Evolutionary conservation across 2,888 invertebrate species (phyloP).

Genomic region (Eupithecia tripunctaria): DNA sequence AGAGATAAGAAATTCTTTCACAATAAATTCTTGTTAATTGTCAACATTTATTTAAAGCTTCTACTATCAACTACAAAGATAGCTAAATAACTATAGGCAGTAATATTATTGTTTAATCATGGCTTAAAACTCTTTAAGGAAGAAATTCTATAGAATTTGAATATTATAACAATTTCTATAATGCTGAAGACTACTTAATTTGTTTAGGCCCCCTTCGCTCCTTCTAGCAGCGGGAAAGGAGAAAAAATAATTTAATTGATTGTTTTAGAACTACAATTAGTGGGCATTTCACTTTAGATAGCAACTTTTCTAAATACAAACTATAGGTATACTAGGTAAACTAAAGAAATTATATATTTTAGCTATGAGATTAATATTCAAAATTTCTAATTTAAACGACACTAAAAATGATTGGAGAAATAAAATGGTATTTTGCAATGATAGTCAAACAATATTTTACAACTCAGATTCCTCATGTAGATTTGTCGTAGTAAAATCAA

Average conservation of each 20-base stretch:
- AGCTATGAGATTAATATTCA: not conserved
- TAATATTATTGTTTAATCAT: slow-evolving; percentile 72
- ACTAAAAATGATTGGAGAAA: not conserved
- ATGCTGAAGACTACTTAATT: slow-evolving; percentile 46
- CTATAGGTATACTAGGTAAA: not conserved
- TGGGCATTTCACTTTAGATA: slow-evolving; percentile 53
- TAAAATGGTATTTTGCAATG: not conserved
- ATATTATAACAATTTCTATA: slow-evolving; percentile 63
- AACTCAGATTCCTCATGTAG: too few species aligned
- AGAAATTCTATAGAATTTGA: slow-evolving; percentile 75
- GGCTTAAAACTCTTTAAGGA: slow-evolving; percentile 72
- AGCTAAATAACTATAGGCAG: slow-evolving; percentile 70
- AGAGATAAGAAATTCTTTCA: slow-evolving; percentile 70
- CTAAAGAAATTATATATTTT: not conserved
- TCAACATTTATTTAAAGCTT: slow-evolving; percentile 72
- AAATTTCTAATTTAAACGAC: not conserved
- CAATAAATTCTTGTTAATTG: slow-evolving; percentile 64
- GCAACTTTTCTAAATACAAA: not conserved
- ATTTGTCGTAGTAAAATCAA: not conserved
- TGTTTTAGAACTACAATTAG: slow-evolving; percentile 51
- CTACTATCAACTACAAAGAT: slow-evolving; percentile 69
- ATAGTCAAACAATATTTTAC: not conserved
- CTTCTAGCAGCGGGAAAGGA: slow-evolving; percentile 82
- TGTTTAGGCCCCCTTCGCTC: slow-evolving; percentile 74
- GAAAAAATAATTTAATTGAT: slow-evolving; percentile 53